Base-by-base conservation (phyloP, 2,113 vertebrate genomes). In the Colistium nudipinnis region DNA sequence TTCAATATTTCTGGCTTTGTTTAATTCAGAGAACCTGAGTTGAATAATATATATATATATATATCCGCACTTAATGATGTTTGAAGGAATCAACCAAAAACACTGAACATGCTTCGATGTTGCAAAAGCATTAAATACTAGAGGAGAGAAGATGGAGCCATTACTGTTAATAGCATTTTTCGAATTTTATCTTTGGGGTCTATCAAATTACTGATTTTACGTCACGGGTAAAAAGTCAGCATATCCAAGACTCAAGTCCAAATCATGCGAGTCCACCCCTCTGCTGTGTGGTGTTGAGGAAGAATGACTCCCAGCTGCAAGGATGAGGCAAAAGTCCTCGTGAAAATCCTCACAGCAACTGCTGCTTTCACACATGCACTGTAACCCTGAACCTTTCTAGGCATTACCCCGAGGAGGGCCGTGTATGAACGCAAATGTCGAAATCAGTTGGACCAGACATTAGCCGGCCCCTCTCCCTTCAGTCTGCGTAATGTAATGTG, bases 181-280 rank as follows among this genome's bases (percentile, higher is more conserved):
- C n/a, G n/a, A n/a, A n/a, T 38, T 3, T 39, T 8, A 17, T 7
- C 5, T n/a, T 22, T 24, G 19, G 7, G 5, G 5, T 27, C 16
- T 25, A 17, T 4, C 3, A 47, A 33, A 8, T 47, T 31, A 9
- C 47, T 6, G 47, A 31, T 44, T 52, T 27, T 1, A 38, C 24
- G 13, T 48, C 16, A 62, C 36, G 47, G 19, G 49, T 61, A n/a
- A 49, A 17, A 59, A 54, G 19, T 54, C 30, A 41, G 19, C 25
- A 22, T 19, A 62, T 59, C 36, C 33, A 24, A 13, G 20, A 44
- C 38, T 44, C 3, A 1, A 27, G 27, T 45, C 30, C 38, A 54
- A 55, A 20, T 70, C 57, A 43, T 55, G 38, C 27, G 28, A 52
- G 41, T 51, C 30, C 43, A 52, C 51, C 52, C 7, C 25, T 59